Percentiles rank a stretch among this genome's conserved stretches.
Conservation (phyloP, 1,140 invertebrate genomes). For the Diploscapter pachys region DNA sequence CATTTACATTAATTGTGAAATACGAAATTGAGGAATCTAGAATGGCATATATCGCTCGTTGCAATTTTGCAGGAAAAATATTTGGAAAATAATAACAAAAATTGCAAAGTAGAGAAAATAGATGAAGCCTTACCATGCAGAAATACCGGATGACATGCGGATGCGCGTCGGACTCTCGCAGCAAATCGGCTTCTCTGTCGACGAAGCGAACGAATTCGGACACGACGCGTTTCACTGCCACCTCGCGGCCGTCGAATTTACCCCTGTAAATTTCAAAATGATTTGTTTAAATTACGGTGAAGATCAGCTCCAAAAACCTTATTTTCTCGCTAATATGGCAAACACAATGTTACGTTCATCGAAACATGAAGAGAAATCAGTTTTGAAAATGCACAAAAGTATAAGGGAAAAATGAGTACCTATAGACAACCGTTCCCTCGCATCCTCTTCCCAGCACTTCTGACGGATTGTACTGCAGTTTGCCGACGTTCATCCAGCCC, state of each 20-base stretch:
- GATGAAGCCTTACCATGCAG: conserved; percentile 61
- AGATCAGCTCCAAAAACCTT: no score
- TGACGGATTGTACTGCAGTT: conserved; percentile 81
- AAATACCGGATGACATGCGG: conserved; percentile 82
- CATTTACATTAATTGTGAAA: no score
- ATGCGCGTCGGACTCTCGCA: conserved; percentile 90
- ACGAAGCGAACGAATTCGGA: conserved; percentile 92
- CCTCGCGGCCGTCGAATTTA: conserved; percentile 82
- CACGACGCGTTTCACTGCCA: conserved; percentile 92
- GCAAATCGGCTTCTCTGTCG: conserved; percentile 88
- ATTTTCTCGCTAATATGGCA: no score
- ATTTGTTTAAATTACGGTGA: background rate
- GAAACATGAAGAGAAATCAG: background rate
- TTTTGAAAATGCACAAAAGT: no score
- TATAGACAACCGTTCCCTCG: conserved; percentile 94
- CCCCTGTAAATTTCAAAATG: conserved; percentile 68
- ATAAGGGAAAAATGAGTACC: conserved; percentile 63
- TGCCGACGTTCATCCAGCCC: conserved; percentile 77
- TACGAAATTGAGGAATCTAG: no score
- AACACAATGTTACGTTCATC: background rate
- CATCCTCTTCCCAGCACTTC: conserved; percentile 92
- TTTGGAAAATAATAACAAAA: no score
- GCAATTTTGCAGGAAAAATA: no score
- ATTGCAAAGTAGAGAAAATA: no score
- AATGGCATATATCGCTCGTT: no score